These are phyloP conservation scores for Brachionus asplanchnoidis DNA, from an alignment of 1,140 invertebrate genomes.

Conservation along the genomic window DNA sequence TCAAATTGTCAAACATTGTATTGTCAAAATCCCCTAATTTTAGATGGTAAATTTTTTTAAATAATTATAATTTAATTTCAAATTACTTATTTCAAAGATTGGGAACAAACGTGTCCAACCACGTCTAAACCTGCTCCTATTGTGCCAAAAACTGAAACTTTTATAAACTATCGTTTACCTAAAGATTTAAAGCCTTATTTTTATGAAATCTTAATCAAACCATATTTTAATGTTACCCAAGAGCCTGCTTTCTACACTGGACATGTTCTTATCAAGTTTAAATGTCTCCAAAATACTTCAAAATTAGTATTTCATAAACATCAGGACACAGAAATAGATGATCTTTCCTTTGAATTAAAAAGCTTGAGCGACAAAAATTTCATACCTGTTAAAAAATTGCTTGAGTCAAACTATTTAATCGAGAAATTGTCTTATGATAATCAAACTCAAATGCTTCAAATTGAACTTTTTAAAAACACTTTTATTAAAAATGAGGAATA, in stretches of 20 bases:
- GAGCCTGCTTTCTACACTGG: conserved; percentile 4
- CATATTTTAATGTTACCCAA: conserved; percentile 9
- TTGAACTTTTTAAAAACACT: conserved; percentile 2
- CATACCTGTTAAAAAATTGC: not conserved
- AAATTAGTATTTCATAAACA: conserved; percentile 26
- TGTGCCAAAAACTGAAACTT: not conserved
- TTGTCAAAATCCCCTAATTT: not conserved
- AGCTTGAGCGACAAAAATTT: not conserved
- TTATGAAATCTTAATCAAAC: conserved; percentile 64
- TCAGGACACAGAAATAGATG: not conserved
- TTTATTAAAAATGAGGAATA: conserved; percentile 21
- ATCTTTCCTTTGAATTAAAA: conserved; percentile 12
- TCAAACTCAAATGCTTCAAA: not conserved
- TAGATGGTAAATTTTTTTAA: not conserved
- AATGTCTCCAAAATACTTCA: conserved; percentile 25
- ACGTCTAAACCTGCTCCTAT: not conserved
- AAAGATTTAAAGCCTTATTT: conserved; percentile 65
- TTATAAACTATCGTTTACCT: conserved; percentile 61
- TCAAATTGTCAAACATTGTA: not conserved
- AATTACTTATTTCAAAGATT: not conserved
- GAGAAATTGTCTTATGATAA: not conserved
- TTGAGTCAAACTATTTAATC: not conserved
- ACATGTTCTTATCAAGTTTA: not conserved
- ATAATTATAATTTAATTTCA: not conserved
- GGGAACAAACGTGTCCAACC: not conserved